Evolutionary conservation across 2,113 vertebrate genomes (phyloP), one percentile per base, ranked within the genome.

Genomic region (Ursus arctos): DNA sequence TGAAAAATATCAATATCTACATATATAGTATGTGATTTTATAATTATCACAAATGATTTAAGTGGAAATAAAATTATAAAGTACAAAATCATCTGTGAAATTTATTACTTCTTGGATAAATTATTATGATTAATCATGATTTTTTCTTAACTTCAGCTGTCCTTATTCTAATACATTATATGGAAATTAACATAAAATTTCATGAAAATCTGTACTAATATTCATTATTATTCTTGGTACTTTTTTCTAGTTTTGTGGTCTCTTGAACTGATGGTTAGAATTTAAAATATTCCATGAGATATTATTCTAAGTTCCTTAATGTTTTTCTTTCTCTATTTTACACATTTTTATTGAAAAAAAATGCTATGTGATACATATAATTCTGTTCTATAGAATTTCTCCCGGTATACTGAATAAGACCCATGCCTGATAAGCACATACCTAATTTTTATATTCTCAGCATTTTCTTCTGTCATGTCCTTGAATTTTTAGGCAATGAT

Each of bases 401-500:
- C 14, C 28, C 65, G 15, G 7, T 15, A 1, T 77, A 77, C 51
- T 36, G 76, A 53, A 40, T 53, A 76, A 55, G 18, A 86, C 18
- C 8, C 10, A 43, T 16, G 43, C 26, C 43, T 49, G 47, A 77
- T 24, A 77, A 93, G 1, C 18, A 28, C 4, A 43, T 26, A 12
- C 3, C 24, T 65, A 86, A 55, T 77, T 86, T 22, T 49, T 9
- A 26, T 55, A 77, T 65, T 77, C 14, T n/a, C 12, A 67, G 22
- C 18, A 53, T 9, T 77, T 86, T 26, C 69, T 18, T 67, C 47
- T 26, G 47, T 22, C 71, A 84, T 76, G 6, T 87, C 53, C 79
- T 91, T 91, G 49, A 91, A 77, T 49, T 85, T 84, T 85, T 95
- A 81, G 85, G 43, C 74, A 94, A 31, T 80, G 69, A 55, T 59